These are phyloP conservation scores for Sebastes melanostomus DNA, from an alignment of 2,797 vertebrate genomes.

Conservation along the genomic window DNA sequence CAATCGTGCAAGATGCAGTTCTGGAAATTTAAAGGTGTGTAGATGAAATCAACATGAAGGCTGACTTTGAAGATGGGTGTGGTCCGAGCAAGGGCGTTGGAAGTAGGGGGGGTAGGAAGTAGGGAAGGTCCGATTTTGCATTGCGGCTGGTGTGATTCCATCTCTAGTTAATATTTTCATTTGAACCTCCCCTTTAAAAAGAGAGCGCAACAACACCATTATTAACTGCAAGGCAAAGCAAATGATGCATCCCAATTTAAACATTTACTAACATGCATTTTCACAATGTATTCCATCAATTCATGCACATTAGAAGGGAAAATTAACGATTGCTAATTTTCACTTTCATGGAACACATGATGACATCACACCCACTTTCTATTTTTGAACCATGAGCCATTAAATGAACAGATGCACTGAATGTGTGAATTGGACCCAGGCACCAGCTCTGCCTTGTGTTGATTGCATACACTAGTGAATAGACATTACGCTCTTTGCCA, in stretches of 20 bases:
- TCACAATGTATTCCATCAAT: not conserved
- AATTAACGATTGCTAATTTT: not conserved
- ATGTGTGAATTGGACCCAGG: not conserved
- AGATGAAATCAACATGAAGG: no score
- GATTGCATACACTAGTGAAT: not conserved
- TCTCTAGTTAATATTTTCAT: not conserved
- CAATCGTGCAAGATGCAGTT: no score
- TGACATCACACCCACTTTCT: not conserved
- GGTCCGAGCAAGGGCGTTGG: no score
- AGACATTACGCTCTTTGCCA: not conserved
- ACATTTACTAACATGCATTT: not conserved
- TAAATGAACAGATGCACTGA: not conserved
- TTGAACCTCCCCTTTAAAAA: not conserved
- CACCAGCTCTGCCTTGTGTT: not conserved
- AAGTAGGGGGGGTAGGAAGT: no score
- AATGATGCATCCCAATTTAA: not conserved
- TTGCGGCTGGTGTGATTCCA: no score
- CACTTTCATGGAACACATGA: not conserved
- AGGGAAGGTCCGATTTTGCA: rapidly evolving
- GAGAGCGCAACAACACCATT: not conserved
- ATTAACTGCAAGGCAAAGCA: not conserved
- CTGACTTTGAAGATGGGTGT: no score
- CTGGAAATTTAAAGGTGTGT: no score
- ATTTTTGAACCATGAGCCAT: not conserved
- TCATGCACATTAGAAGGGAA: no score